Base-by-base conservation (phyloP, 2,113 vertebrate species). In the Lagopus leucura region DNA sequence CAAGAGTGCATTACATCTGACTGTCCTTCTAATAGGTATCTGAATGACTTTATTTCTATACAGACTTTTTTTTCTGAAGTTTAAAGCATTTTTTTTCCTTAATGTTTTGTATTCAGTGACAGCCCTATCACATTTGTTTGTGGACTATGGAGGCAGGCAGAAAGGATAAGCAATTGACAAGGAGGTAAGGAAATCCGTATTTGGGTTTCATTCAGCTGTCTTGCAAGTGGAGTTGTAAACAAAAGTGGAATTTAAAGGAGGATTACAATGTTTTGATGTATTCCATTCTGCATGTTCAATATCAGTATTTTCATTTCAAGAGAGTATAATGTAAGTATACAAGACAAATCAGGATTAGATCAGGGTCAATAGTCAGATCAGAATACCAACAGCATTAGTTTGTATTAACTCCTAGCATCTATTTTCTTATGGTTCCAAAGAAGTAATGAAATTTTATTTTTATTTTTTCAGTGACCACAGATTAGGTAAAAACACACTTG, bases 191-290 rank as follows among this genome's bases (percentile, higher is more conserved):
- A 74, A 80, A 70, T 63, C 18, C 27, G 27, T 13, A 13, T 17
- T 55, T 67, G 69, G 40, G 3, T 74, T 92, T 81, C 42, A 66
- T 71, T 74, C 34, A 13, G 6, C 47, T 48, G 12, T 88, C 50
- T 83, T 6, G 1, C 69, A 84, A 32, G 27, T 36, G n/a, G 70
- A 80, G 42, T 22, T 88, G 69, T 81, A 77, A 92, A 90, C 42
- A 90, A 81, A 63, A 81, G 55, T 67, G 65, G n/a, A 78, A 92
- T 92, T 93, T 92, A 90, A 83, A 82, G 48, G 43, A 54, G 38
- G 66, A 88, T 91, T 75, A 67, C 45, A 60, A 17, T 50, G 36
- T 64, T 67, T 45, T 75, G 27, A 38, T 84, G 84, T 50, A 72
- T 78, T 82, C 38, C 3, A 6, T 63, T 55, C 38, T 67, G 25